Base-by-base conservation (phyloP, 1,140 invertebrate species). In the Halyomorpha halys region DNA sequence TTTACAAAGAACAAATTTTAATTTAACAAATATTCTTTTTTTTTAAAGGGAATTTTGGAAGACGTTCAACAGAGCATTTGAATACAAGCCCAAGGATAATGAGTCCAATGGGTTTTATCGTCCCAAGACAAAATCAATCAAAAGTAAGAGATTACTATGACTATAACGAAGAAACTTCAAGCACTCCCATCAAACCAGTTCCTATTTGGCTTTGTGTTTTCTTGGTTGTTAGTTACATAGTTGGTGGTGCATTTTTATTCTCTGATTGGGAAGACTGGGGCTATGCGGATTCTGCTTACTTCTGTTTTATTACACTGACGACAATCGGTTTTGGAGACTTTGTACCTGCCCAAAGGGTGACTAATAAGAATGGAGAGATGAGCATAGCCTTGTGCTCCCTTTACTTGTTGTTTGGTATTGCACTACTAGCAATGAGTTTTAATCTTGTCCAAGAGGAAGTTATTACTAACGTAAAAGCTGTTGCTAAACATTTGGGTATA, bases 351-450 rank as follows among this genome's bases (percentile, higher is more conserved):
- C 88, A 90, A 74, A 81, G 83, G 18, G 81, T 85, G 4, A 82
- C 81, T 47, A 73, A 73, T 18, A 70, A 79, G 39, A 82, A 86
- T 54, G 85, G 83, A 0, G 81, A 86, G 68, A 80, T 87, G 66
- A 87, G 89, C 45, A 92, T 97, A 66, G 91, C 94, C 0, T 82
- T 97, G 19, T 94, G 91, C 71, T 92, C 91, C 0, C 74, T 97
- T 53, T 97, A 97, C 78, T 78, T 97, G 63, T 79, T 99, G 15
- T 95, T 97, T 74, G 96, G 96, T 9, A 98, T 99, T 74, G 93
- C 96, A 0, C 79, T 99, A 30, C 76, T 99, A 61, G 95, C 95
- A 21, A 99, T 99, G 97, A 95, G 92, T 72, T 98, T 99, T 76
- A 97, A 98, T 78, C 80, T 99, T 67, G 93, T 97, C 21, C 91